Evolutionary conservation across 2,797 vertebrate species (phyloP).

Genomic region (Aulostomus chinensis): DNA sequence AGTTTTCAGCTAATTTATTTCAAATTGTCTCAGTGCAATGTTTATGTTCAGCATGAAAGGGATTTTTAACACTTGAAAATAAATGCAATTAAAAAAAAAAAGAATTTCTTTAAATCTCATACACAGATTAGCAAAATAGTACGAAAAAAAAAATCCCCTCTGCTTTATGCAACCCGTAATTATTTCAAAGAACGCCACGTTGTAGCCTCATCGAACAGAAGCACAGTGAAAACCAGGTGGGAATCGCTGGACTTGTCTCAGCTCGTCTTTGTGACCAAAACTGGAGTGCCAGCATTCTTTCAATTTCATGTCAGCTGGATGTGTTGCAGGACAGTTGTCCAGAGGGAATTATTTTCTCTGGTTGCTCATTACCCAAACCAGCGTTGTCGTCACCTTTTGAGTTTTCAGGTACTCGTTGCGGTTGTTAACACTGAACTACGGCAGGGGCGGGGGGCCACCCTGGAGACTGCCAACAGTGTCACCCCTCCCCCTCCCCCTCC

Average conservation of each 20-base stretch:
- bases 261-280: slow-evolving; percentile 34
- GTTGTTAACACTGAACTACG: no score
- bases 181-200: slow-evolving; percentile 4
- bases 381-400: no score
- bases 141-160: no score
- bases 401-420: no score
- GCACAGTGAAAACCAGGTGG: slow-evolving; percentile 9
- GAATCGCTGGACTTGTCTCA: slow-evolving; percentile 29
- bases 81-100: no score
- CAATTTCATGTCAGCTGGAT: slow-evolving; percentile 5
- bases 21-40: slow-evolving; percentile 30
- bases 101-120: slow-evolving; percentile 39
- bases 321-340: background rate
- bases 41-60: slow-evolving; percentile 50
- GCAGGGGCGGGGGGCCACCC: no score
- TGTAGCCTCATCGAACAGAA: slow-evolving; percentile 21
- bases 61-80: no score
- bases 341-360: slow-evolving; percentile 34
- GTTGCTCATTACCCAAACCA: no score
- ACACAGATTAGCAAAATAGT: no score
- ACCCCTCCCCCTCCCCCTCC: no score
- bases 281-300: slow-evolving; percentile 22
- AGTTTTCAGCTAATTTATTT: slow-evolving; percentile 49
- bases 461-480: no score
- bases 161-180: no score